These are phyloP conservation scores for Nicator chloris DNA, from an alignment of 2,113 vertebrate genomes.

Conservation along the genomic window DNA sequence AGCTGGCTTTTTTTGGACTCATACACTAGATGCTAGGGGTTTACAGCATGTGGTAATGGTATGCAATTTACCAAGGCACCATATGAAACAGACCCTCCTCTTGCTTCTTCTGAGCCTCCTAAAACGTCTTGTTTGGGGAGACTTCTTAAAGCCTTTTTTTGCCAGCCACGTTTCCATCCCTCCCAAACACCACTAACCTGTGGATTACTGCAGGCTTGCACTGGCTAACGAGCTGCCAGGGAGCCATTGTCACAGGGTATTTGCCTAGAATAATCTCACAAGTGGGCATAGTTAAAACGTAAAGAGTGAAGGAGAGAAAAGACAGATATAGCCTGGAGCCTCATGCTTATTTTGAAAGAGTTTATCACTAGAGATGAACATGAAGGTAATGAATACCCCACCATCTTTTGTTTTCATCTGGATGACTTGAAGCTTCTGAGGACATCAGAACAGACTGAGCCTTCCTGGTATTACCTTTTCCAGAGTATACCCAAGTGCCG, in stretches of 20 bases:
- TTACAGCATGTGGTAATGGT: neutral
- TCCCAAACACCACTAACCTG: neutral
- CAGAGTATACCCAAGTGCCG: rapidly evolving
- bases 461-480: neutral
- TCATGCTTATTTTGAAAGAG: neutral
- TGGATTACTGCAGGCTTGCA: neutral
- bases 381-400: neutral
- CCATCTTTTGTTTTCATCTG: neutral
- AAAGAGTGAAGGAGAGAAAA: neutral
- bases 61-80: neutral
- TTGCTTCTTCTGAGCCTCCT: neutral
- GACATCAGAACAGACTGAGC: neutral
- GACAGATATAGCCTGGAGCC: neutral
- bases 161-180: neutral
- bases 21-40: neutral
- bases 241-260: neutral
- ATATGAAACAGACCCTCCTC: neutral
- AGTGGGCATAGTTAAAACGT: neutral
- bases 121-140: neutral
- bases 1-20: rapidly evolving
- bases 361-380: neutral
- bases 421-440: neutral
- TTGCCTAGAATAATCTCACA: neutral
- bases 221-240: neutral
- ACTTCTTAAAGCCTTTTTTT: neutral